Evolutionary conservation across 2,797 vertebrate genomes (phyloP), one percentile per base, ranked within the genome.

Genomic region (Xiphophorus birchmanni): DNA sequence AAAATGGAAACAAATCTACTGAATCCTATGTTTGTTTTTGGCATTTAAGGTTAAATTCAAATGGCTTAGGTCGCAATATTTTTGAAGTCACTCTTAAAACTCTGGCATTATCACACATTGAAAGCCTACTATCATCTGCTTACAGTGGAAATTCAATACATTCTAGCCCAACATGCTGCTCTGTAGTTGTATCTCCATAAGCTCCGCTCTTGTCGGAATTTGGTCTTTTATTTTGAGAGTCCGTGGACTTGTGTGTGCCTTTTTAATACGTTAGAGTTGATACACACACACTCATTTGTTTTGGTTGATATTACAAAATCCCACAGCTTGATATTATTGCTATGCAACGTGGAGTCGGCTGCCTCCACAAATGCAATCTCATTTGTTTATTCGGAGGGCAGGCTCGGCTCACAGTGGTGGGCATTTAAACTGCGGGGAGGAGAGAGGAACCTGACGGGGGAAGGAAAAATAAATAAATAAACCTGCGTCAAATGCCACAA

Each of bases 401-500:
- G 75, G 44, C 80, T 81, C 37, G 10, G 63, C 76, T 90, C 80
- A 84, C 87, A 87, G 82, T 69, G 74, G 80, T 54, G 81, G 81
- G 85, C 84, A 84, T 44, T 23, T 79, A 72, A 44, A 74, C 75
- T 26, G 40, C 52, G 58, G 50, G 75, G 65, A 40, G 77, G 42
- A 78, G 71, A 75, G 23, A 72, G 72, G 79, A 50, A 81, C 84
- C 74, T 75, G 77, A 86, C 82, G 85, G 86, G 54, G 85, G 54
- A 13, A 2, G 7, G 12, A n/a, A 58, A 40, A n/a, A 37, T 21
- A 5, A 42, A 40, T 15, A 40, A 74, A 52, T 54, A 48, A 81
- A 89, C 83, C 82, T 88, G 8, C 81, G 84, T 77, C 88, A 93
- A 92, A 91, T 23, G 78, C 82, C 90, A 90, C 90, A 93, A 93